Conservation (phyloP, 2,888 invertebrate genomes). For the Melitaea athalia region DNA sequence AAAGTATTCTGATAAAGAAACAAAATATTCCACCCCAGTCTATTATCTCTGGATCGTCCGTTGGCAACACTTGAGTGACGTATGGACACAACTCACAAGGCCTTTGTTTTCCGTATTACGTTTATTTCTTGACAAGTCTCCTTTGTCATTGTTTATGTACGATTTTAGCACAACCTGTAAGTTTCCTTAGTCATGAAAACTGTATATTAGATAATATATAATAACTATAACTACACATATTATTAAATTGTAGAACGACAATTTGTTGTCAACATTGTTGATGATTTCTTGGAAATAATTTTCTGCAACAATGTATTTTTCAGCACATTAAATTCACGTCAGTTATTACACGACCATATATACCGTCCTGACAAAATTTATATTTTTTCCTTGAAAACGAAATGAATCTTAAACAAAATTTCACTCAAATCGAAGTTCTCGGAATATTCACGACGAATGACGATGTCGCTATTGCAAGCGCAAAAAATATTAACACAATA, state of each 20-base stretch:
- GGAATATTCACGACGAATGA: too few species aligned
- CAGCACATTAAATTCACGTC: too few species aligned
- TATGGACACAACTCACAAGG: neutral
- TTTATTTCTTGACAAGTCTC: neutral
- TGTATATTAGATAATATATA: neutral
- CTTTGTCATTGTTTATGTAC: slow-evolving; percentile 24
- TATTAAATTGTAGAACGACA: neutral
- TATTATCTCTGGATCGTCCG: neutral
- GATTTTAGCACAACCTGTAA: slow-evolving; percentile 12
- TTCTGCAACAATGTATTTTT: too few species aligned
- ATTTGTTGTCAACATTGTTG: neutral
- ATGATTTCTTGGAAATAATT: neutral
- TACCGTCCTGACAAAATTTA: too few species aligned
- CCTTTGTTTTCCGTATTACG: neutral
- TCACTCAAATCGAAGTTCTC: too few species aligned
- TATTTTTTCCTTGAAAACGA: too few species aligned
- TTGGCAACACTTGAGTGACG: neutral
- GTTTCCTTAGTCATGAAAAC: neutral
- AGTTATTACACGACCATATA: too few species aligned
- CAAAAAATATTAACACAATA: too few species aligned
- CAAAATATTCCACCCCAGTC: neutral
- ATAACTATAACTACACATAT: neutral
- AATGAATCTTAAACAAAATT: too few species aligned
- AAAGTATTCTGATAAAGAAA: too few species aligned
- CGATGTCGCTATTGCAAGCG: too few species aligned